A percentile compares a stretch with the other conserved stretches of the same genome.
Evolutionary conservation across 2,888 invertebrate species (phyloP).

Genomic region (Mythimna impura): DNA sequence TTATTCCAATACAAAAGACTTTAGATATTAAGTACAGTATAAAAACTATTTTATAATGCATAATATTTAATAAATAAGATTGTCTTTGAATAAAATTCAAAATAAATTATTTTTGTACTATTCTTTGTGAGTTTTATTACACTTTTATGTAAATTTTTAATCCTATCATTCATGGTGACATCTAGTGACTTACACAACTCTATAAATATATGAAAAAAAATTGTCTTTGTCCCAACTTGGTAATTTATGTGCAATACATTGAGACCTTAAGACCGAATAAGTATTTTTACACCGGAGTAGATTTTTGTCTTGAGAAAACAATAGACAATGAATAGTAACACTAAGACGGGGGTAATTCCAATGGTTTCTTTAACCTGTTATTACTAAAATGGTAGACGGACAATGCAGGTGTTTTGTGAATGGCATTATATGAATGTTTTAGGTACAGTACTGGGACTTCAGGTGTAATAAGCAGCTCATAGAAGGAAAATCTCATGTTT

Average conservation of each 20-base stretch:
- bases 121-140: constrained; percentile 20
- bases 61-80: constrained; percentile 51
- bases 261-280: constrained; percentile 6
- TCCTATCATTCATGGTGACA: not conserved
- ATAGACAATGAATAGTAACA: constrained; percentile 60
- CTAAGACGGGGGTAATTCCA: constrained; percentile 44
- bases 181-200: not conserved
- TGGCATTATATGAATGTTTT: constrained; percentile 8
- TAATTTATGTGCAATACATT: constrained; percentile 35
- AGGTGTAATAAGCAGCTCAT: not conserved
- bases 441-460: not conserved
- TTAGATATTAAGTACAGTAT: constrained; percentile 43
- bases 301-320: constrained; percentile 50
- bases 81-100: constrained; percentile 24
- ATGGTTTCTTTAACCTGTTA: constrained; percentile 55
- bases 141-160: constrained; percentile 21
- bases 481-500: constrained; percentile 25
- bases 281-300: constrained; percentile 9
- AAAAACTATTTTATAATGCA: constrained; percentile 53
- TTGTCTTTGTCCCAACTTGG: not conserved
- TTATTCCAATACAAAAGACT: constrained; percentile 44
- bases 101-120: constrained; percentile 45
- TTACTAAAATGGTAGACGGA: constrained; percentile 32
- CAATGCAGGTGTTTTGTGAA: constrained; percentile 29
- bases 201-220: constrained; percentile 2